A percentile compares a stretch with the other conserved stretches of the same genome.
These are phyloP conservation scores for Odocoileus virginianus DNA, from an alignment of 2,113 vertebrate genomes.

Conservation along the genomic window DNA sequence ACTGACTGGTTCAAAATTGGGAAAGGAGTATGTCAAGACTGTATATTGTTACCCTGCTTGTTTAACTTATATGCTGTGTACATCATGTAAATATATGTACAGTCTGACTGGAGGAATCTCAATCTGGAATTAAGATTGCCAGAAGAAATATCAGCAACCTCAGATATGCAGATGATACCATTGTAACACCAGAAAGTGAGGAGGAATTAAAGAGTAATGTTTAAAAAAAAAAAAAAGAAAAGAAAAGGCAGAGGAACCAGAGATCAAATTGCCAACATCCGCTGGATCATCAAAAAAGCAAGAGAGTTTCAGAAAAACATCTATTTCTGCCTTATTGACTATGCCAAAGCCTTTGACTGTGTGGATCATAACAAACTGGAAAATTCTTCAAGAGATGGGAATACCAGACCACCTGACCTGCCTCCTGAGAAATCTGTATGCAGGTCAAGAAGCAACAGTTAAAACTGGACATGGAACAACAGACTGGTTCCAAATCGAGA, in stretches of 20 bases:
- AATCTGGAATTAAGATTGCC: no score
- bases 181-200: no score
- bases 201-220: no score
- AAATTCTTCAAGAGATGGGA: background rate
- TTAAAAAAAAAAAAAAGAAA: no score
- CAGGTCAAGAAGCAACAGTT: background rate
- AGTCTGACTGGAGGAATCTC: no score
- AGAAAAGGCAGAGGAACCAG: background rate
- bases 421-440: background rate
- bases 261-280: background rate
- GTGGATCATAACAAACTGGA: background rate
- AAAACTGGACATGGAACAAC: background rate
- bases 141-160: no score
- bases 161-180: no score
- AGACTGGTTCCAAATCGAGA: background rate
- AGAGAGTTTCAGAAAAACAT: background rate
- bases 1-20: no score
- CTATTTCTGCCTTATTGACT: background rate
- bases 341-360: background rate
- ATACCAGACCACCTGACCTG: background rate
- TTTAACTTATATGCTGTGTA: no score
- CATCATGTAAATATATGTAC: no score
- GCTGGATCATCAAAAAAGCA: background rate
- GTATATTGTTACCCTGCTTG: no score
- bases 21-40: no score